These are phyloP conservation scores for Drosophila kurseongensis DNA, from an alignment of 1,140 invertebrate genomes.

Conservation along the genomic window DNA sequence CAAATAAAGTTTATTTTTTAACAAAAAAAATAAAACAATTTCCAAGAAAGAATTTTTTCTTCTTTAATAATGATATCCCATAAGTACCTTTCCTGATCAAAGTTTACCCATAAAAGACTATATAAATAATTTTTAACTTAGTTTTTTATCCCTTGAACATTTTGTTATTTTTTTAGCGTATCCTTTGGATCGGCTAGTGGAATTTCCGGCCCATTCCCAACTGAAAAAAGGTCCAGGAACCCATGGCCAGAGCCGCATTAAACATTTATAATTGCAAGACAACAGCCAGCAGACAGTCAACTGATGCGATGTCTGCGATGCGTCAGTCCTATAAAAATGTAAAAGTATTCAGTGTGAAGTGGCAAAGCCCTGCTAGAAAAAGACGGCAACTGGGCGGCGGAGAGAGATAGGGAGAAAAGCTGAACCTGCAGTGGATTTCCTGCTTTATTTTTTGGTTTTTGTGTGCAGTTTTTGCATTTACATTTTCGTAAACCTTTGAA, in stretches of 20 bases:
- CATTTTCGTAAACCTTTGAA: constrained; percentile 55
- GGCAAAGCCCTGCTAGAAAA: constrained; percentile 35
- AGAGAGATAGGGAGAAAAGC: constrained; percentile 10
- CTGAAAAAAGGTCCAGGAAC: constrained; percentile 6
- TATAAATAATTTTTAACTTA: background rate
- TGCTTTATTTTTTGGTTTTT: constrained; percentile 27
- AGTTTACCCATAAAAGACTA: background rate
- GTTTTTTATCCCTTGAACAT: background rate
- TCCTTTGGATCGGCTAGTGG: constrained; percentile 7
- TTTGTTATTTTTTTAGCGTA: constrained; percentile 10
- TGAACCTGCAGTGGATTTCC: constrained; percentile 24
- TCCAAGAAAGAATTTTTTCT: too few species aligned
- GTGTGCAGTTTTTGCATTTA: constrained; percentile 38
- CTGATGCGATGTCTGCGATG: constrained; percentile 45
- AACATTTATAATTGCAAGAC: constrained; percentile 80
- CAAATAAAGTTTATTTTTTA: constrained; percentile 4
- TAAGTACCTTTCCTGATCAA: background rate
- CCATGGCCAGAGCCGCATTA: constrained; percentile 49
- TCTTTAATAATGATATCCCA: background rate
- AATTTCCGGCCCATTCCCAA: constrained; percentile 7
- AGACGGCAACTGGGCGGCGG: background rate
- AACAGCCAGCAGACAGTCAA: constrained; percentile 36
- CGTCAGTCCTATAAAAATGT: constrained; percentile 60
- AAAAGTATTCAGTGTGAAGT: constrained; percentile 73
- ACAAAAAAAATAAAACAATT: background rate